Conservation (phyloP, 2,888 invertebrate species). For the Belgica antarctica region DNA sequence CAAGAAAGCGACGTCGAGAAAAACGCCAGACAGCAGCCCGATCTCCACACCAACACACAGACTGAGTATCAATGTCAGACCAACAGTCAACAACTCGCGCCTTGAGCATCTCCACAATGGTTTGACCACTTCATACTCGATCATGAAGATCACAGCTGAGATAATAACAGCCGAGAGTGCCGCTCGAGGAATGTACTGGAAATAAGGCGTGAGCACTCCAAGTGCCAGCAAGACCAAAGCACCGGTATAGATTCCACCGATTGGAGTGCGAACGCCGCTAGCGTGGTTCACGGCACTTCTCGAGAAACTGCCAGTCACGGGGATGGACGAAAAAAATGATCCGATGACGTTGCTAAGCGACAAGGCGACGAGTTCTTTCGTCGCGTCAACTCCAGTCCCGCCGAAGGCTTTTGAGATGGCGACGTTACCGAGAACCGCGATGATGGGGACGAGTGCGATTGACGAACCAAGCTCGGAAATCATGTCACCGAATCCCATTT, state of each 20-base stretch:
- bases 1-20: conserved; percentile 72
- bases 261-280: conserved; percentile 87
- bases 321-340: conserved; percentile 86
- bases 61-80: conserved; percentile 80
- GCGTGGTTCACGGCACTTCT: conserved; percentile 91
- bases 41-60: conserved; percentile 80
- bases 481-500: conserved; percentile 51
- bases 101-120: conserved; percentile 82
- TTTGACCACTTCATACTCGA: conserved; percentile 83
- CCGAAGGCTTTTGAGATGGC: conserved; percentile 95
- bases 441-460: conserved; percentile 80
- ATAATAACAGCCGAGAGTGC: conserved; percentile 90
- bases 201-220: conserved; percentile 83
- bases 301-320: conserved; percentile 85
- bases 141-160: conserved; percentile 92
- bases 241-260: conserved; percentile 84
- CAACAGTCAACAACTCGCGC: conserved; percentile 74
- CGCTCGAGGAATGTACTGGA: conserved; percentile 85
- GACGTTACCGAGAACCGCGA: conserved; percentile 88
- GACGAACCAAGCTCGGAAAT: conserved; percentile 76
- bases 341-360: conserved; percentile 82
- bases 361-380: conserved; percentile 84
- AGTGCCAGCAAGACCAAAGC: conserved; percentile 77
- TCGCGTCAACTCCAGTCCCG: conserved; percentile 79
- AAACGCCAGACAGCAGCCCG: conserved; percentile 80